Base-by-base conservation (phyloP, 1,140 invertebrate species). In the Colletes latitarsis region DNA sequence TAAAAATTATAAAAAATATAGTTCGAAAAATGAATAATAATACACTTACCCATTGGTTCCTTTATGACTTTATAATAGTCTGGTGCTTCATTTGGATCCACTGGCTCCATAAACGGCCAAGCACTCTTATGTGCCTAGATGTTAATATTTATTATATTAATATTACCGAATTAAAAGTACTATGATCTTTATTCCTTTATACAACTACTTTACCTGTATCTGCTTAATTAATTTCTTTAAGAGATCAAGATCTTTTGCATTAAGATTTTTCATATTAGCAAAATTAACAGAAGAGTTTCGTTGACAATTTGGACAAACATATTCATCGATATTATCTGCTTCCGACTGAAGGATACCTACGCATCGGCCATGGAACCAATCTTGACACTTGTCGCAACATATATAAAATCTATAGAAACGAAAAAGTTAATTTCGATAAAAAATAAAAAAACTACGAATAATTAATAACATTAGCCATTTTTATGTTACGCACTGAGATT, bases 321-420 rank as follows among this genome's bases (percentile, higher is more conserved):
- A 99, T 88, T 98, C 98, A 88, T 99, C 98, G 82, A 99, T 98
- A 88, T 97, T 96, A 89, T 98, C 98, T 8, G 98, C 98, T 92
- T 99, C 98, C 5, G 96, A 97, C 91, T 98, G 98, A 49, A 99
- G 94, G 88, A 99, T 98, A 14, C 98, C 98, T 10, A 99, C 98
- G 93, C 99, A 99, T 70, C 97, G 95, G 6, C 98, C 98, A 92
- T 99, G 99, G 93, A 99, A 99, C 99, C 99, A 99, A 93, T 99
- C 98, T 92, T 99, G 98, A 94, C 99, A 99, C 69, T 96, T 96
- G 92, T 99, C 99, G 93, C 99, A 99, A 88, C 98, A 99, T 89
- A 99, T 99, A 91, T 98, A 98, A 95, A 98, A 98, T 89, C 97
- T 97, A 85, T 41, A 93, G 89, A 85, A 77, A 87, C 4, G 76